Evolutionary conservation across 2,113 vertebrate genomes (phyloP).

Genomic region (Leiothrix lutea): DNA sequence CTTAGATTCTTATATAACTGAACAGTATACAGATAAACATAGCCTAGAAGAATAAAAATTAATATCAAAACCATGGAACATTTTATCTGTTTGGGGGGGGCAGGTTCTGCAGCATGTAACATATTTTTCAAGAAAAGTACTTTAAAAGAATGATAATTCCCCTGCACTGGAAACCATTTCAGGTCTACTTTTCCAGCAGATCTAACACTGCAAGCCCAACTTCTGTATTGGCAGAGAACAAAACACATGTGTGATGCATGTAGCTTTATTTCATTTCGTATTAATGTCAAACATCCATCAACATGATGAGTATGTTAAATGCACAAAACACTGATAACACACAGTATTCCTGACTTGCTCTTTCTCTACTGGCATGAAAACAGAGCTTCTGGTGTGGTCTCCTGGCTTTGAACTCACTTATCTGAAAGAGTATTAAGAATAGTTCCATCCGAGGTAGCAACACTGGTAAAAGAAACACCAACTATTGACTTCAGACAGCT

Average conservation of each 20-base stretch:
- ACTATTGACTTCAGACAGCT: not conserved
- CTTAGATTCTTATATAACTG: not conserved
- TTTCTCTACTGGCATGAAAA: not conserved
- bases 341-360: not conserved
- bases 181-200: not conserved
- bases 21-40: not conserved
- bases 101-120: not conserved
- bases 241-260: not conserved
- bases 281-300: not conserved
- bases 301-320: not conserved
- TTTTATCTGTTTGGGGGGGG: not conserved
- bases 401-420: not conserved
- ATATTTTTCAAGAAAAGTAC: not conserved
- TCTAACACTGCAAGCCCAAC: not conserved
- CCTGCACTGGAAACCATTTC: not conserved
- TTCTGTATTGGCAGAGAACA: not conserved
- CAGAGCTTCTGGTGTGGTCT: not conserved
- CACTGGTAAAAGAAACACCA: not conserved
- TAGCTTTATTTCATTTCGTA: not conserved
- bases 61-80: not conserved
- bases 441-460: not conserved
- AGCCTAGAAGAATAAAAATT: not conserved
- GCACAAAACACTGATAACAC: not conserved
- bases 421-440: not conserved
- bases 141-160: not conserved